These are phyloP conservation scores for Beroe forskalii DNA, from an alignment of 37 sponge, comb jelly and placozoan genomes.

Conservation along the genomic window DNA sequence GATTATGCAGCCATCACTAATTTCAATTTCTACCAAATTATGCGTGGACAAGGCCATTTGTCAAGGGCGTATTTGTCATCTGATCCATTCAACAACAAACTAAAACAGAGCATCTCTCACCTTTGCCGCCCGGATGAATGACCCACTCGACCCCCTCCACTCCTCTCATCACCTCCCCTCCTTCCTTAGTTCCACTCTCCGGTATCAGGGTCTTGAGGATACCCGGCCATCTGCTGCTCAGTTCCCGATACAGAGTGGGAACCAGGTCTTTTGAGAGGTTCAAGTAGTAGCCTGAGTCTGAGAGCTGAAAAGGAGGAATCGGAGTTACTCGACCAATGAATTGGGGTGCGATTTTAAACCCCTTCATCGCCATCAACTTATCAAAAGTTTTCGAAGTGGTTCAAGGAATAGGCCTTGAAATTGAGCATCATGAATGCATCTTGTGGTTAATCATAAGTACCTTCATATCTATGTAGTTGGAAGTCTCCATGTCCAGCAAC, in stretches of 20 bases:
- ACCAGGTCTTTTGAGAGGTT: constrained; percentile 16
- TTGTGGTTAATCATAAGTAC: background rate
- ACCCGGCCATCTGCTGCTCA: background rate
- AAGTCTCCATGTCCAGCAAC: background rate
- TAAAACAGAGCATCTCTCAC: too few species aligned
- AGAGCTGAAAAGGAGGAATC: too few species aligned
- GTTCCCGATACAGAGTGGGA: background rate
- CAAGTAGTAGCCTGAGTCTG: background rate
- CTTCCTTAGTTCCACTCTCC: background rate
- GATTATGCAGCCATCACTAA: too few species aligned
- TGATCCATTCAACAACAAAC: too few species aligned
- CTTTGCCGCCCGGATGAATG: constrained; percentile 11
- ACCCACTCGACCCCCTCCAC: background rate
- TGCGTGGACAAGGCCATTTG: too few species aligned
- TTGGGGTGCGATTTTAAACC: too few species aligned
- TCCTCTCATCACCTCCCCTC: too few species aligned
- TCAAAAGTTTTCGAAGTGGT: background rate
- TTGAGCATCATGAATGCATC: background rate
- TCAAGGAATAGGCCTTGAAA: background rate
- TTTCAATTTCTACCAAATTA: too few species aligned
- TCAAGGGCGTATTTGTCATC: too few species aligned
- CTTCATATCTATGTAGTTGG: background rate
- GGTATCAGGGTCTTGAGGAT: background rate
- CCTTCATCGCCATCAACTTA: too few species aligned
- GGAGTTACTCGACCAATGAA: too few species aligned